A percentile compares a stretch with the other conserved stretches of the same genome.
These are phyloP conservation scores for Etheostoma cragini DNA, from an alignment of 2,113 vertebrate species.

Conservation along the genomic window DNA sequence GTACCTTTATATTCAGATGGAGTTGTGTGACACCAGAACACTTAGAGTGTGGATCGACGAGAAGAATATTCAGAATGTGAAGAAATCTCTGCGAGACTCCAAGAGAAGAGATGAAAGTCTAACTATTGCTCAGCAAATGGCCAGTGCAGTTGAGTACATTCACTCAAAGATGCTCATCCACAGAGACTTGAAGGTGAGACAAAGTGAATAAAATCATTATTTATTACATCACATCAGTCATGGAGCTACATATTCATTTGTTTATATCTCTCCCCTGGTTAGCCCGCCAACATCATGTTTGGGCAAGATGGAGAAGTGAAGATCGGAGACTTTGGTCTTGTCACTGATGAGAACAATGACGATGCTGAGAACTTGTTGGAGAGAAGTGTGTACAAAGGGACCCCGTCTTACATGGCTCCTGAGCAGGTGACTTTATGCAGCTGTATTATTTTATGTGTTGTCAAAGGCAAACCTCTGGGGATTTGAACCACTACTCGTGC, in stretches of 20 bases:
- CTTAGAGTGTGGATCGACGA: constrained; percentile 78
- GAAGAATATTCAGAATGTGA: constrained; percentile 57
- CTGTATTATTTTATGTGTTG: background rate
- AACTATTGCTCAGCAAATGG: constrained; percentile 64
- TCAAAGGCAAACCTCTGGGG: background rate
- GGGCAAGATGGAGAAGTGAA: constrained; percentile 81
- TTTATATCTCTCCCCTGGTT: constrained; percentile 6
- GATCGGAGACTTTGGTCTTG: constrained; percentile 94
- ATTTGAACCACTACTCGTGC: background rate
- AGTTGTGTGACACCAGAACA: constrained; percentile 78
- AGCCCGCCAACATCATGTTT: constrained; percentile 93
- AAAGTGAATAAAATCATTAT: background rate
- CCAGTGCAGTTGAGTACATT: constrained; percentile 78
- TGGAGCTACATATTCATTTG: background rate
- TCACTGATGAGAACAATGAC: constrained; percentile 70
- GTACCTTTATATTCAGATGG: constrained; percentile 85
- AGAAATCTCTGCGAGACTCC: constrained; percentile 45
- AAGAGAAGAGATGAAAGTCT: constrained; percentile 63
- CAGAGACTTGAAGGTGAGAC: constrained; percentile 83
- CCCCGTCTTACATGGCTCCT: constrained; percentile 81
- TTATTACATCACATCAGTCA: background rate
- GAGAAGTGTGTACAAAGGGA: constrained; percentile 73
- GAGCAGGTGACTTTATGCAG: constrained; percentile 73
- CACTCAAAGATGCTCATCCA: constrained; percentile 77
- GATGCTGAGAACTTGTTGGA: constrained; percentile 45